These are phyloP conservation scores for Mayetiola destructor DNA, from an alignment of 2,888 invertebrate genomes.

Conservation along the genomic window DNA sequence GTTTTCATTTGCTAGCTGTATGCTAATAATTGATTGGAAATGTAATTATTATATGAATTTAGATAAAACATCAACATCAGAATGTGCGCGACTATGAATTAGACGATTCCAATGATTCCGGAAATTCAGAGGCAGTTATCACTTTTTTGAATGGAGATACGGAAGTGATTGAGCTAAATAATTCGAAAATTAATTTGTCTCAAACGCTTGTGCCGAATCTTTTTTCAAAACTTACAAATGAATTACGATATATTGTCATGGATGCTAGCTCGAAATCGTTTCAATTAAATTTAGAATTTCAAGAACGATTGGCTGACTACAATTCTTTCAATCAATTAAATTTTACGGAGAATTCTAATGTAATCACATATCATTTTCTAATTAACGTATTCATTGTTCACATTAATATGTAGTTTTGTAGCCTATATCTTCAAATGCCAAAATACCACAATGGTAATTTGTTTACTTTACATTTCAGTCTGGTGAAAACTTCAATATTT, in stretches of 20 bases:
- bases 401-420: no score
- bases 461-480: slow-evolving; percentile 12
- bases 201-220: neutral
- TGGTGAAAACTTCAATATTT: slow-evolving; percentile 18
- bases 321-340: neutral
- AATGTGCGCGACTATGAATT: neutral
- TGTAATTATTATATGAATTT: neutral
- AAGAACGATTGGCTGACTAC: neutral
- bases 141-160: neutral
- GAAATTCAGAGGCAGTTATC: neutral
- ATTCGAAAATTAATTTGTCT: no score
- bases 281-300: neutral
- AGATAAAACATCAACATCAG: neutral
- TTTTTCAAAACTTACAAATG: neutral
- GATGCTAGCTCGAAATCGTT: neutral
- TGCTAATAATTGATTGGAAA: neutral
- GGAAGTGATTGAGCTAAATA: neutral
- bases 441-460: neutral
- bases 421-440: no score
- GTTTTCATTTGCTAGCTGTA: no score
- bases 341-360: neutral
- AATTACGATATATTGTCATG: neutral
- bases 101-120: neutral
- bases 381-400: no score
- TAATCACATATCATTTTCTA: no score